phyloP scores from a whole-genome alignment of 2,113 vertebrate species.

The Indicator indicator region DNA sequence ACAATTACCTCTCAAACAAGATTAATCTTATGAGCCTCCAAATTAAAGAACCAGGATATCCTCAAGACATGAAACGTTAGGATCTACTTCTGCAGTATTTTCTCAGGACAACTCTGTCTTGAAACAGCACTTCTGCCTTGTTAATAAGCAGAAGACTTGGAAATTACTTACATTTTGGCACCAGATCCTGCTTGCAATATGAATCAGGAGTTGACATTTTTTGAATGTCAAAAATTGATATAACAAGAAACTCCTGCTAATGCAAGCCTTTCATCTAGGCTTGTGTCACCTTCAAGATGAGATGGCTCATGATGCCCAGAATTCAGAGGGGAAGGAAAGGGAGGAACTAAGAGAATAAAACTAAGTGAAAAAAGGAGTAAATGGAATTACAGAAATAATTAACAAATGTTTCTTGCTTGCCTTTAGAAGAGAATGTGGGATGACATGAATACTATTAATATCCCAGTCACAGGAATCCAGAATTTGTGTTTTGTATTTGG shows the following conservation, averaged over 20 bases:
- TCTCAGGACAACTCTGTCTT: background rate
- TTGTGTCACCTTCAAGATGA: background rate
- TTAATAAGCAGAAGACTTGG: background rate
- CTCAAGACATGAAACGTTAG: background rate
- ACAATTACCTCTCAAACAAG: background rate
- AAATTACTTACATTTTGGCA: background rate
- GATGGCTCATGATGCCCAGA: background rate
- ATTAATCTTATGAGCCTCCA: background rate
- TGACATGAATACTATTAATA: background rate
- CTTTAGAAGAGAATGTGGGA: background rate
- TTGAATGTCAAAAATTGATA: background rate
- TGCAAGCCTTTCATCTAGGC: slow-evolving; percentile 36
- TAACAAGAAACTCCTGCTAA: slow-evolving; percentile 28
- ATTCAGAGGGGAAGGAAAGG: background rate
- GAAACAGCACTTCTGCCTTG: background rate
- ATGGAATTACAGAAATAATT: slow-evolving; percentile 1
- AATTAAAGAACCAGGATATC: background rate
- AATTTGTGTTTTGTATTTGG: background rate
- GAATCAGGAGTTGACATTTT: slow-evolving; percentile 1
- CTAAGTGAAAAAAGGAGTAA: background rate
- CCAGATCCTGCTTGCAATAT: background rate
- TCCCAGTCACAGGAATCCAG: background rate
- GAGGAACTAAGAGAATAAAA: background rate
- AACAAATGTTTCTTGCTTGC: background rate
- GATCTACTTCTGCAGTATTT: background rate